These are phyloP conservation scores for Philopotamus ludificatus DNA, from an alignment of 1,140 invertebrate genomes.

Conservation along the genomic window DNA sequence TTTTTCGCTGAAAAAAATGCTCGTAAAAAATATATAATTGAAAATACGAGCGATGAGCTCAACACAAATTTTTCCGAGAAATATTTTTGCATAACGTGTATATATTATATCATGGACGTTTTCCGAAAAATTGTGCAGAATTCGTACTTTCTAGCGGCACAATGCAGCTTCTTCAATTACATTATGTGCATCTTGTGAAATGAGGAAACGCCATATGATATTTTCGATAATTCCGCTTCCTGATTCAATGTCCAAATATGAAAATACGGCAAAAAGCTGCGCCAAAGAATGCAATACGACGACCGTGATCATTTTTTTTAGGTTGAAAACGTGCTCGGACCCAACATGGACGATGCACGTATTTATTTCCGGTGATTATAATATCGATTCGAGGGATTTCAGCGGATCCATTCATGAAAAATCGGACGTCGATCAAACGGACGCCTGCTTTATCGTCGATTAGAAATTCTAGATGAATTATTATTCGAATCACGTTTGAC, in stretches of 20 bases:
- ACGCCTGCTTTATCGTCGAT: background rate
- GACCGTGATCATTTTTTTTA: conserved; percentile 16
- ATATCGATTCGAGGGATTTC: background rate
- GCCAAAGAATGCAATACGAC: conserved; percentile 11
- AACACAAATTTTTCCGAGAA: conserved; percentile 4
- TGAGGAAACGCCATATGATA: background rate
- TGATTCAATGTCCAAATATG: background rate
- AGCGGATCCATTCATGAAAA: background rate
- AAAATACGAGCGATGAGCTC: conserved; percentile 13
- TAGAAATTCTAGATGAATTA: conserved; percentile 2
- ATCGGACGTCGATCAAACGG: background rate
- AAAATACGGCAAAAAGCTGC: conserved; percentile 7
- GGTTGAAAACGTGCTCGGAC: conserved; percentile 13
- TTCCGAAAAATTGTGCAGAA: no score
- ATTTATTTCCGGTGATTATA: background rate
- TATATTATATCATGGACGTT: no score
- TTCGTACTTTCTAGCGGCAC: no score
- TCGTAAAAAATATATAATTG: background rate
- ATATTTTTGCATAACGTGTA: background rate
- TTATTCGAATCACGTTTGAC: conserved; percentile 11
- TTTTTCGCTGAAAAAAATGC: background rate
- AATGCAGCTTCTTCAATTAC: no score
- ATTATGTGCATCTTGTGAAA: no score
- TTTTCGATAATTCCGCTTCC: background rate
- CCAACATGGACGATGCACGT: background rate